Percentiles rank a stretch among this genome's conserved stretches.
Conservation (phyloP, 2,888 invertebrate species). For the Temnothorax ravouxi region DNA sequence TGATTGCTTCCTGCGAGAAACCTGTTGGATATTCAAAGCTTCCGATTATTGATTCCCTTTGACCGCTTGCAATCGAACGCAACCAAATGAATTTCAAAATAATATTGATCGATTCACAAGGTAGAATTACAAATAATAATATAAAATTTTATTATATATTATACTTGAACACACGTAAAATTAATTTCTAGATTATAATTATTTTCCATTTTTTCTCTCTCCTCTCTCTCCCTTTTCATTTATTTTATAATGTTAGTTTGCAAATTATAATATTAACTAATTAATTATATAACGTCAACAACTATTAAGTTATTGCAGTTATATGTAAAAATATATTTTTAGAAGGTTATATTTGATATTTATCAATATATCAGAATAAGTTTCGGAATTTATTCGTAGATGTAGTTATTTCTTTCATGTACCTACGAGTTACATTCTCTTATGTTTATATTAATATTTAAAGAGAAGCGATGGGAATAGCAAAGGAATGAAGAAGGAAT, state of each 20-base stretch:
- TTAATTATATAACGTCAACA: not conserved
- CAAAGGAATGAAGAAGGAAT: not conserved
- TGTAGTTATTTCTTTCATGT: not conserved
- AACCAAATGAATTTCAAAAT: conserved; percentile 41
- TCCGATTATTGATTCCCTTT: conserved; percentile 46
- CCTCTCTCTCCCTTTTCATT: not conserved
- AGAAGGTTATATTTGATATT: not conserved
- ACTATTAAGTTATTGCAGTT: not conserved
- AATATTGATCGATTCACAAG: conserved; percentile 17
- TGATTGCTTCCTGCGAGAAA: conserved; percentile 39
- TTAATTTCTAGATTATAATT: not conserved
- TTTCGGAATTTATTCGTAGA: not conserved
- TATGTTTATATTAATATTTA: not conserved
- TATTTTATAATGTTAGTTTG: not conserved
- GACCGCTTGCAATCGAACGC: conserved; percentile 20
- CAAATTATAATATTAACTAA: not conserved
- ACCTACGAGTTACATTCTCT: not conserved
- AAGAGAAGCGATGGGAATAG: not conserved
- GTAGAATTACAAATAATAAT: not conserved
- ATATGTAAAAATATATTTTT: not conserved
- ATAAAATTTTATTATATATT: conserved; percentile 6
- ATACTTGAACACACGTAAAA: not conserved
- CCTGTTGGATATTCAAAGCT: conserved; percentile 54
- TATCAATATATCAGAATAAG: not conserved
- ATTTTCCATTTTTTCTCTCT: not conserved